Evolutionary conservation across 2,797 vertebrate species (phyloP).

Genomic region (Poliocrania exsul): DNA sequence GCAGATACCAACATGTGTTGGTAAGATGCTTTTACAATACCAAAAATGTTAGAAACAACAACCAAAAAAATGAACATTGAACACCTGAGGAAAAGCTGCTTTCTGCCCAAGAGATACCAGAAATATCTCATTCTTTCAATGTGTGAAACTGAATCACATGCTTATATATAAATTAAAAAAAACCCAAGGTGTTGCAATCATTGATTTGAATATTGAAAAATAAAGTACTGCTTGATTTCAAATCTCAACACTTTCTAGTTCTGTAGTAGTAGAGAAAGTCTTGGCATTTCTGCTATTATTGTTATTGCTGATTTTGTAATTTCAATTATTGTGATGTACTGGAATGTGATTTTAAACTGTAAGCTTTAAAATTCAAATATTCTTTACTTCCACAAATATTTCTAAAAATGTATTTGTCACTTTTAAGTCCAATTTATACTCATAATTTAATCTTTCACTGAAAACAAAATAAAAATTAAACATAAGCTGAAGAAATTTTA

Average conservation of each 20-base stretch:
- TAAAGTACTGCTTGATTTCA: not conserved
- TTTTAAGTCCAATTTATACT: not conserved
- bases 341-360: not conserved
- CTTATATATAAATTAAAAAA: not conserved
- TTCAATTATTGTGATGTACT: not conserved
- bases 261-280: not conserved
- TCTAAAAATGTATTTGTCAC: fast-evolving
- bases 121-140: not conserved
- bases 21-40: not conserved
- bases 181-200: not conserved
- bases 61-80: fast-evolving
- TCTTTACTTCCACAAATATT: not conserved
- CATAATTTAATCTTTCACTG: not conserved
- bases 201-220: not conserved
- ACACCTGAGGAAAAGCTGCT: not conserved
- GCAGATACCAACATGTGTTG: not conserved
- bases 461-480: not conserved
- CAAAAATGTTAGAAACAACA: not conserved
- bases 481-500: not conserved
- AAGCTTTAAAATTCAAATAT: not conserved
- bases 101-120: not conserved
- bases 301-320: not conserved
- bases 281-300: not conserved
- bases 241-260: not conserved
- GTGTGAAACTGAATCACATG: not conserved